Evolutionary conservation across 2,888 invertebrate species (phyloP).

Genomic region (Atherix ibis): DNA sequence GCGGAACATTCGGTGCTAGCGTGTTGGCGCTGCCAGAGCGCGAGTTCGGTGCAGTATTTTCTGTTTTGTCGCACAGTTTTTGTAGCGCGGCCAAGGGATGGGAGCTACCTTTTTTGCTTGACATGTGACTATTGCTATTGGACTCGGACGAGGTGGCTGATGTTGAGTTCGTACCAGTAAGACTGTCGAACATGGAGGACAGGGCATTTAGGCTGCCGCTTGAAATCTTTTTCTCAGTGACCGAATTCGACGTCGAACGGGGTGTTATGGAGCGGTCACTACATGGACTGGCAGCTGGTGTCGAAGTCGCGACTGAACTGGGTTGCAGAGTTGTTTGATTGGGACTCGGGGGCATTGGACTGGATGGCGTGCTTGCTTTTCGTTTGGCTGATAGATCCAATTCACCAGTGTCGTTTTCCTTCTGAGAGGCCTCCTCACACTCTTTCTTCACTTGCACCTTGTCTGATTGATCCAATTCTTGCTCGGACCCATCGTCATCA

Average conservation of each 20-base stretch:
- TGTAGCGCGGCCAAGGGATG: constrained; percentile 90
- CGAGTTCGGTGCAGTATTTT: constrained; percentile 34
- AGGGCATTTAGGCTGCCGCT: constrained; percentile 57
- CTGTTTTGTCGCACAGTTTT: constrained; percentile 90
- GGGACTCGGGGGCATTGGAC: constrained; percentile 37
- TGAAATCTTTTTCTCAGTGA: constrained; percentile 34
- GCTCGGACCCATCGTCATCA: constrained; percentile 16
- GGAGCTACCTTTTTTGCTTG: constrained; percentile 34
- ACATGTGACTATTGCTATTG: constrained; percentile 7
- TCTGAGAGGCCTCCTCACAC: constrained; percentile 19
- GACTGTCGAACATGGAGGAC: constrained; percentile 79
- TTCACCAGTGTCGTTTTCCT: constrained; percentile 22
- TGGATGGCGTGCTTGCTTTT: constrained; percentile 10
- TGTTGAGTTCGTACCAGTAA: constrained; percentile 43
- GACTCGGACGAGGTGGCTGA: constrained; percentile 14
- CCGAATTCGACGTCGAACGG: constrained; percentile 44
- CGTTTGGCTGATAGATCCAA: constrained; percentile 20
- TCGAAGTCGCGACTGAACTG: constrained; percentile 18
- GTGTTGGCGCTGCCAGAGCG: constrained; percentile 15
- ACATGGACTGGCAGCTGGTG: constrained; percentile 45
- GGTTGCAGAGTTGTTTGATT: constrained; percentile 28
- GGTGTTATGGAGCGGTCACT: constrained; percentile 68
- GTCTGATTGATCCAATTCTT: constrained; percentile 23
- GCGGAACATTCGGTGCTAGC: constrained; percentile 20
- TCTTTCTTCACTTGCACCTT: constrained; percentile 34